Evolutionary conservation across 2,797 vertebrate genomes (phyloP), one percentile per base, ranked within the genome.

Genomic region (Schizothorax lantsangensis): DNA sequence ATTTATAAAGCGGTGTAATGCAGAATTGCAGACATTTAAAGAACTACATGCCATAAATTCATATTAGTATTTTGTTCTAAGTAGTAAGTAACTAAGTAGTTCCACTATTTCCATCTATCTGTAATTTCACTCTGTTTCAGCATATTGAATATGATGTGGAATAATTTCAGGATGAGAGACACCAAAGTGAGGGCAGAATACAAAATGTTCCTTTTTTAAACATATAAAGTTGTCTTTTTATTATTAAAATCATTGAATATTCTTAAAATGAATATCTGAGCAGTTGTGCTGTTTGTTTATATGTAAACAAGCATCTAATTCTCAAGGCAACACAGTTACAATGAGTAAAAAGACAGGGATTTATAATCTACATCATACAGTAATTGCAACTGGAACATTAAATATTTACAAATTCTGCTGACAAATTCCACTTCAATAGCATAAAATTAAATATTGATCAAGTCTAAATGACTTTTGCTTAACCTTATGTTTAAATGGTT

Each of bases 371-470:
- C 68, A 84, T 74, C 62, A 78, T 84, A 30, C 5, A 62, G 59
- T 62, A 87, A 49, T 74, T 66, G 10, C 33, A 86, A 9, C 2
- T 9, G 8, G 3, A 52, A 36, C 19, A 79, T 17, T 59, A 19
- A 86, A 71, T 49, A 84, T 72, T 84, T 45, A 84, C n/a, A n/a
- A 83, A 74, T 66, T 38, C 57, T 52, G 10, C 49, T 6, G 26
- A 59, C 14, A 26, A 75, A 66, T 62, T 17, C 38, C 30, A 8
- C 49, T 54, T 83, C 17, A 83, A 59, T 69, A 68, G 77, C 40
- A 54, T 6, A 78, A 45, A 68, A 78, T 87, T 30, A 83, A 79
- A 79, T 83, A 71, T 84, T 82, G 14, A 62, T 79, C 30, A 54
- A 71, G 74, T 57, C 52, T 68, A 52, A 47, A 57, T 33, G 19